Base-by-base conservation (phyloP, 2,888 invertebrate genomes). In the Lochmaea capreae region DNA sequence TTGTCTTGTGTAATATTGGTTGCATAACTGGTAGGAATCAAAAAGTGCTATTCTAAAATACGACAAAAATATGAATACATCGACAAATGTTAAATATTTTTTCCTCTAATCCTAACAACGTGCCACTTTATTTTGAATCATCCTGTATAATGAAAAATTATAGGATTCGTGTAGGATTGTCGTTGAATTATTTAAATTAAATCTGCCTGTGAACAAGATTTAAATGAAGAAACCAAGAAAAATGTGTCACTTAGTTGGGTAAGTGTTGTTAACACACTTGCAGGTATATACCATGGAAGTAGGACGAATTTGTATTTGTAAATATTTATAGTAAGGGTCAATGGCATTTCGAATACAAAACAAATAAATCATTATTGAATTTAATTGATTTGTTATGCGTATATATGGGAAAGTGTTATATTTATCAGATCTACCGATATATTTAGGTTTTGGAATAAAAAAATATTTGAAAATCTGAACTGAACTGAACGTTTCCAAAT, bases 301-400 rank as follows among this genome's bases (percentile, higher is more conserved):
- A 59, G 67, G 67, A 16, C 67, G 46, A 22, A 18, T 67, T 67
- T 61, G 22, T 49, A 18, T 68, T 62, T 52, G 61, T 68, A 68
- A 68, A 62, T 62, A 68, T 61, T 61, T 68, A 52, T 62, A 16
- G 22, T 18, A 42, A 10, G 18, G 68, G 68, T 68, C 68, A 62
- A 39, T 63, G 43, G 12, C 62, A 43, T 42, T 54, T 18, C 3
- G 54, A 2, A 10, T 2, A 16, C 18, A 54, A 54, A 54, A 18
- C 16, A 54, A 9, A 54, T 54, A n/a, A 49, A 49, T 49, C 49
- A n/a, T 49, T 49, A 49, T 52, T n/a, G 6, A 6, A 52, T 46
- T n/a, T 33, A n/a, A 49, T n/a, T 49, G 6, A 49, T 14, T n/a
- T 14, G 8, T n/a, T 14, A 6, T n/a, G 5, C 14, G 49, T 11